Evolutionary conservation across 2,888 invertebrate species (phyloP), one percentile per base, ranked within the genome.

Genomic region (Odontothrips loti): DNA sequence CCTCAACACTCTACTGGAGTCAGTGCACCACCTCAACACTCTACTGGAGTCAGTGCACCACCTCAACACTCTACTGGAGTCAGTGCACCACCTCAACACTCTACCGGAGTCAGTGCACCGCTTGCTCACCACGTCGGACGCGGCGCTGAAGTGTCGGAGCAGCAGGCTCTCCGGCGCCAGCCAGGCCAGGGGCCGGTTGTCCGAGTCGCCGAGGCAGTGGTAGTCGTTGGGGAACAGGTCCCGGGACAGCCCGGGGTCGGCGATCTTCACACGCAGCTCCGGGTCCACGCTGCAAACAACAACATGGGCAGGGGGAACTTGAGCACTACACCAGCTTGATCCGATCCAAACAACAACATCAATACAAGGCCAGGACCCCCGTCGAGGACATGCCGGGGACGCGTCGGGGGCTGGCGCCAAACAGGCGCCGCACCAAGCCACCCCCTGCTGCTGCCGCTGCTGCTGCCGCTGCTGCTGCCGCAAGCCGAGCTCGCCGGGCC

Each of bases 161-260:
- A 94, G 90, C 82, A 96, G 88, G 51, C 95, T 93, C 88, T 98
- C 98, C 75, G 96, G 90, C 0, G 97, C 94, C 90, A 97, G 91
- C 97, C 97, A 98, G 88, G 96, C 97, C 84, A 98, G 93, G 1
- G 98, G 97, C 82, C 97, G 90, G 87, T 96, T 96, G 87, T 97
- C 96, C 86, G 96, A 96, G 89, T 97, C 97, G 2, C 95, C 96
- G 83, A 97, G 90, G 87, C 96, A 96, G 87, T 96, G 95, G 88
- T 98, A 98, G 88, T 98, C 98, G 83, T 92, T 92, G 23, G 97
- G 95, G 89, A 97, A 98, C 83, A 98, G 89, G 87, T 98, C 98
- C 81, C 96, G 91, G 51, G 96, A 93, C 84, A 98, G 88, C 63
- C 96, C 95, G 86, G 93, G 94, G 88, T 98, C 98, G 51, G 95